These are phyloP conservation scores for Aphidoletes aphidimyza DNA, from an alignment of 2,888 invertebrate species.

Conservation along the genomic window DNA sequence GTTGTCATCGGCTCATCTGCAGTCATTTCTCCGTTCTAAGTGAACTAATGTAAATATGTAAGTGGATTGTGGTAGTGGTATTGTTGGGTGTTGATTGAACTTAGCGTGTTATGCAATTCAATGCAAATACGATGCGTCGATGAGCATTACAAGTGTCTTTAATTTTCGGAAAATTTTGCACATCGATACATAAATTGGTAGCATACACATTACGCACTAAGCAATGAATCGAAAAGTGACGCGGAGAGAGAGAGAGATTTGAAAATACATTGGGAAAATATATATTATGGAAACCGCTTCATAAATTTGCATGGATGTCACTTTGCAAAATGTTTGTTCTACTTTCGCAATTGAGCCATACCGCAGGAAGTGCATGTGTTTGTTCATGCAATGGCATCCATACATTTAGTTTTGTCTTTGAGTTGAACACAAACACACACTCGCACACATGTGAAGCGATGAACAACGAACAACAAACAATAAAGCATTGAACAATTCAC, in stretches of 20 bases:
- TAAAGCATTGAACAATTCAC: slow-evolving; percentile 29
- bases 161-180: too few relatives aligned
- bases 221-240: too few relatives aligned
- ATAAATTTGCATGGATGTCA: slow-evolving; percentile 47
- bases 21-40: not conserved
- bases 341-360: slow-evolving; percentile 32
- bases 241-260: too few relatives aligned
- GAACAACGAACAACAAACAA: not conserved
- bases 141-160: too few relatives aligned
- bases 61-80: not conserved
- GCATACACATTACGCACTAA: too few relatives aligned
- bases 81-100: slow-evolving; percentile 16
- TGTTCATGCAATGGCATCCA: not conserved
- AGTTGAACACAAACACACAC: too few relatives aligned
- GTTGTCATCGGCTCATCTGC: not conserved
- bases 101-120: not conserved
- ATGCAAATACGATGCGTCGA: too few relatives aligned
- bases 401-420: slow-evolving; percentile 33
- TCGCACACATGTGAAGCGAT: too few relatives aligned
- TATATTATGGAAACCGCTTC: slow-evolving; percentile 46
- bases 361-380: slow-evolving; percentile 32
- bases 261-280: too few relatives aligned
- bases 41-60: slow-evolving; percentile 13
- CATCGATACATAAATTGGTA: too few relatives aligned
- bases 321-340: slow-evolving; percentile 29